Conservation (phyloP, 2,797 vertebrate genomes). For the Chiroxiphia lanceolata region DNA sequence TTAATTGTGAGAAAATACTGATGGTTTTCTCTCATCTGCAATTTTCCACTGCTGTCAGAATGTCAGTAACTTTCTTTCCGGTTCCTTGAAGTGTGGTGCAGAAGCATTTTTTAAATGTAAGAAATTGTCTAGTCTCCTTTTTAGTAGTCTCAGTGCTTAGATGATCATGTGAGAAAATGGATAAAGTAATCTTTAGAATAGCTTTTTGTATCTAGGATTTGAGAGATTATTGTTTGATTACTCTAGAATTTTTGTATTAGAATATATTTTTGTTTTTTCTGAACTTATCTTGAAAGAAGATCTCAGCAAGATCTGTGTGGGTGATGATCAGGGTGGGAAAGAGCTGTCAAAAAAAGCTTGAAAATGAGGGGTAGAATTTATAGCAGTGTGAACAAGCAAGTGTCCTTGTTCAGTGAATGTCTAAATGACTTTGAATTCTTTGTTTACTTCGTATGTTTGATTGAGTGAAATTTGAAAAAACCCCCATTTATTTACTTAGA, state of each 20-base stretch:
- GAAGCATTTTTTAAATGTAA: background rate
- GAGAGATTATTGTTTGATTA: background rate
- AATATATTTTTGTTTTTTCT: background rate
- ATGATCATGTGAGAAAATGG: background rate
- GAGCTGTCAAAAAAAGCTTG: background rate
- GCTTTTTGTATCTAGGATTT: background rate
- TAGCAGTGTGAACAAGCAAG: background rate
- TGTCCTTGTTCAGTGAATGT: background rate
- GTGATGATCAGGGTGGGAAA: background rate
- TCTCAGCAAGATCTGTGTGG: background rate
- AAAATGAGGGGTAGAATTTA: background rate
- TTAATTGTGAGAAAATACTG: background rate
- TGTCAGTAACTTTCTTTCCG: background rate
- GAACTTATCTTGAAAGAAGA: background rate
- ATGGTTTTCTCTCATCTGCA: background rate
- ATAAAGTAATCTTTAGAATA: background rate
- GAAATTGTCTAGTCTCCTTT: background rate
- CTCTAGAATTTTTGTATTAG: background rate
- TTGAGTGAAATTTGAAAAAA: slow-evolving; percentile 52
- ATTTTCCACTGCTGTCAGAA: background rate
- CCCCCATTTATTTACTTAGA: slow-evolving; percentile 52
- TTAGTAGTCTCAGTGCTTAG: background rate
- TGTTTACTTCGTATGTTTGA: slow-evolving; percentile 46
- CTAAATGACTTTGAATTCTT: slow-evolving; percentile 26
- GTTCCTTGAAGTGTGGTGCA: background rate